Base-by-base conservation (phyloP, 2,888 invertebrate genomes). In the Parelbella ahira region DNA sequence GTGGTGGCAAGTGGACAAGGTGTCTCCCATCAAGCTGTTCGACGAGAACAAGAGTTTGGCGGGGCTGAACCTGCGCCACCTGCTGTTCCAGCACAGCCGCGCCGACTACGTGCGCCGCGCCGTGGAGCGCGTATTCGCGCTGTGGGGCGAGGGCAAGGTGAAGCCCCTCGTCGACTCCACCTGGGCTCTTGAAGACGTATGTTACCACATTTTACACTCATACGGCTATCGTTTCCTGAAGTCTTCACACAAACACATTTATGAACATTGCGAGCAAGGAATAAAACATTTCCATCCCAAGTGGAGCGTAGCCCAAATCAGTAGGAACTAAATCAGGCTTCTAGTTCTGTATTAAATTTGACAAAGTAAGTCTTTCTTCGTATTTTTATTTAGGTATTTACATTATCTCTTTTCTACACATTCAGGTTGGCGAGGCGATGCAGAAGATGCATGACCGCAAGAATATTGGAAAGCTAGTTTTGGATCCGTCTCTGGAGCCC, bases 1-100 rank as follows among this genome's bases (percentile, higher is more conserved):
- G 93, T 96, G 96, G 96, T 96, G 95, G 96, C 95, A 95, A 86
- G 95, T 95, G 47, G 96, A 96, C 84, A 96, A 96, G 86, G 92
- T 96, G 50, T 94, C 94, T 2, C 96, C 96, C 3, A 91, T 95
- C 76, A 95, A 95, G 80, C 86, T 96, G 60, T 96, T 94, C 80
- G 95, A 96, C 62, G 96, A 96, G 78, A 96, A 96, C 88, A 94
- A 95, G 84, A 92, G 91, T 47, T 87, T 96, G 47, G 90, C 93
- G 25, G 96, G 96, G 1, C 90, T 96, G 77, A 95, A 95, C 81
- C 89, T 96, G 60, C 92, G 96, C 41, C 93, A 94, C 66, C 84
- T 96, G 72, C 89, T 96, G 81, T 94, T 93, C 86, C 93, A 93
- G 59, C 92, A 94, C 61, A 92, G 91, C 1, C 91, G 92, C 48